These are phyloP conservation scores for Scarus forsteni DNA, from an alignment of 2,797 vertebrate genomes.

Conservation along the genomic window DNA sequence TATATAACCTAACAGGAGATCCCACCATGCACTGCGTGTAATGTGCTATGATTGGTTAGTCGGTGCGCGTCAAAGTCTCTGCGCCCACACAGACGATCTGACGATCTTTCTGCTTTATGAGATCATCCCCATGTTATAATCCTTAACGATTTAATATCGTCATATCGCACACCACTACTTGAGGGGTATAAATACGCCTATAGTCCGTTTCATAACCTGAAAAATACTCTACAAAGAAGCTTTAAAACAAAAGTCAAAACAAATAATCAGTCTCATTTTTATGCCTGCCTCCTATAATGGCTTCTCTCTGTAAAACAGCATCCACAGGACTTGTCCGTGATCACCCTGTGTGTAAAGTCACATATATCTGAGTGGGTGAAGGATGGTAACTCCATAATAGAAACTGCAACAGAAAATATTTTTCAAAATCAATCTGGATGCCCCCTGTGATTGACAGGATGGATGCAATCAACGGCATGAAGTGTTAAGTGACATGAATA, in stretches of 20 bases:
- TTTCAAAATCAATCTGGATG: slow-evolving; percentile 3
- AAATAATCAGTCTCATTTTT: background rate
- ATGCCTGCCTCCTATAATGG: background rate
- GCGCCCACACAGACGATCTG: no score
- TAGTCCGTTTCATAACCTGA: no score
- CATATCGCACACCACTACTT: no score
- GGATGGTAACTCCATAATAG: slow-evolving; percentile 10
- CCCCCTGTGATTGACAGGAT: background rate
- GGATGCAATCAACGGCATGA: slow-evolving; percentile 26
- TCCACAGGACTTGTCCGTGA: background rate
- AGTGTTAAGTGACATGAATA: slow-evolving; percentile 30
- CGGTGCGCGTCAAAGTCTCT: no score
- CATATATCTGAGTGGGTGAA: slow-evolving; percentile 2
- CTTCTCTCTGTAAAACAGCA: background rate
- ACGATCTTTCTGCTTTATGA: no score
- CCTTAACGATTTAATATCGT: no score
- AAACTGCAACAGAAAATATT: slow-evolving; percentile 6
- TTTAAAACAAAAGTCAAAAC: background rate
- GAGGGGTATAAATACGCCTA: no score
- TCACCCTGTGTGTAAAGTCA: background rate
- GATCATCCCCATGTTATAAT: no score
- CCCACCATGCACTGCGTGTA: no score
- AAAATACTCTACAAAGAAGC: no score
- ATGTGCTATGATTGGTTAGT: no score
- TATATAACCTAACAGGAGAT: no score